Base-by-base conservation (phyloP, 2,113 vertebrate genomes). In the Speoplatyrhinus poulsoni region DNA sequence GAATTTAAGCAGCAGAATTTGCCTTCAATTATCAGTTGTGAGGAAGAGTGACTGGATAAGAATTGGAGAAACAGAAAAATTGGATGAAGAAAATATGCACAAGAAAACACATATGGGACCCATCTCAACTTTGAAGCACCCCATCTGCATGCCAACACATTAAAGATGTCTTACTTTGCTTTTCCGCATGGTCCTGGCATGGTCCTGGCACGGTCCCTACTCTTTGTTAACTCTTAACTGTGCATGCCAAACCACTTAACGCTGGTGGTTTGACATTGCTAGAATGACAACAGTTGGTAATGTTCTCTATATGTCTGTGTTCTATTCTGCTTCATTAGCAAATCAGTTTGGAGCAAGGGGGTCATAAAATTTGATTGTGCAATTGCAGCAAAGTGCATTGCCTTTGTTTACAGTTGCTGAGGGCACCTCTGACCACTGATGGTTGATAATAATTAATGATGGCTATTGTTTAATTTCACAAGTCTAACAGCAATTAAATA, bases 381-480 rank as follows among this genome's bases (percentile, higher is more conserved):
- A 19, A 56, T 62, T 69, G 85, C 84, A 86, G 86, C 86, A 87
- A 62, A 84, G 73, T 70, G 59, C 12, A 53, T 46, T 6, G 74
- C 65, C 62, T 72, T 79, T 88, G 70, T 90, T 89, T 82, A 80
- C 80, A 58, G 48, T 70, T 65, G 68, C 80, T 65, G 61, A 69
- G 69, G 72, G 69, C 76, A 82, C 73, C 82, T 84, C 79, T 78
- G 82, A 84, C 78, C 81, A 76, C 75, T 73, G 78, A 86, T 88
- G 76, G 75, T 77, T 83, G 67, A 75, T 77, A 82, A 87, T 89
- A 88, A 91, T 92, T 89, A 82, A 87, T 88, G 86, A 67, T 69
- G 61, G 54, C 53, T 61, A 81, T 85, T 88, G 85, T 89, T 76
- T 88, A 69, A 67, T 71, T 79, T 63, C 80, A 68, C 63, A 76